These are phyloP conservation scores for Sycobia sp. DNA, from an alignment of 1,140 invertebrate species.

Conservation along the genomic window DNA sequence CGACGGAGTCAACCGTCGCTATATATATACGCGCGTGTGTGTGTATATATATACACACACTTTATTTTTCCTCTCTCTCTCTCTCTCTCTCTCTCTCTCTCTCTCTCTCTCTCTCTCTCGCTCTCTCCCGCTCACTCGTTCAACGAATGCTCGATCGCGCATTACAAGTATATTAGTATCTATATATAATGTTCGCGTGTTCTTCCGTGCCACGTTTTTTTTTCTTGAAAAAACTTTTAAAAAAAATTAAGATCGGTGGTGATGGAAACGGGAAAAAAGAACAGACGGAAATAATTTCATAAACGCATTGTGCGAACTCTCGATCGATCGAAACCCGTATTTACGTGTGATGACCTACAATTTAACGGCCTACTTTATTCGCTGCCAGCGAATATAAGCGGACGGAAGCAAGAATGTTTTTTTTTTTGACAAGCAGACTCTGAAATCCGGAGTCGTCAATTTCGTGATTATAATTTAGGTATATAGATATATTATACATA, in stretches of 20 bases:
- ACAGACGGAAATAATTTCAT: neutral
- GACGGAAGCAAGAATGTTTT: constrained; percentile 27
- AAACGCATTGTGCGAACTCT: constrained; percentile 14
- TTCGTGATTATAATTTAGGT: too few species aligned
- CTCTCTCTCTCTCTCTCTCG: too few species aligned
- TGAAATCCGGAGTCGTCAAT: constrained; percentile 19
- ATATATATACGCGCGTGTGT: too few species aligned
- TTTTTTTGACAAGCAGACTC: constrained; percentile 16
- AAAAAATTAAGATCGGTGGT: neutral
- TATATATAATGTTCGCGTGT: constrained; percentile 11
- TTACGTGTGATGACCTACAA: constrained; percentile 29
- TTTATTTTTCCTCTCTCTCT: too few species aligned
- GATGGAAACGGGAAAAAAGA: neutral
- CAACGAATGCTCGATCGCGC: constrained; percentile 1
- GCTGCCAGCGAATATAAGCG: constrained; percentile 6
- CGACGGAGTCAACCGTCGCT: neutral
- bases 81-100: too few species aligned
- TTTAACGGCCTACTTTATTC: constrained; percentile 13
- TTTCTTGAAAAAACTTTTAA: neutral
- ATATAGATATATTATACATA: constrained; percentile 14
- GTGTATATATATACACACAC: too few species aligned
- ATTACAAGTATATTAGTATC: constrained; percentile 17
- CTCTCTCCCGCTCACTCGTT: too few species aligned
- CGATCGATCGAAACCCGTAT: constrained; percentile 23
- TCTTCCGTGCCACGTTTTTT: neutral